Percentiles rank a stretch among this genome's conserved stretches.
Evolutionary conservation across 2,888 invertebrate genomes (phyloP).

Genomic region (Lamellibrachia columna): DNA sequence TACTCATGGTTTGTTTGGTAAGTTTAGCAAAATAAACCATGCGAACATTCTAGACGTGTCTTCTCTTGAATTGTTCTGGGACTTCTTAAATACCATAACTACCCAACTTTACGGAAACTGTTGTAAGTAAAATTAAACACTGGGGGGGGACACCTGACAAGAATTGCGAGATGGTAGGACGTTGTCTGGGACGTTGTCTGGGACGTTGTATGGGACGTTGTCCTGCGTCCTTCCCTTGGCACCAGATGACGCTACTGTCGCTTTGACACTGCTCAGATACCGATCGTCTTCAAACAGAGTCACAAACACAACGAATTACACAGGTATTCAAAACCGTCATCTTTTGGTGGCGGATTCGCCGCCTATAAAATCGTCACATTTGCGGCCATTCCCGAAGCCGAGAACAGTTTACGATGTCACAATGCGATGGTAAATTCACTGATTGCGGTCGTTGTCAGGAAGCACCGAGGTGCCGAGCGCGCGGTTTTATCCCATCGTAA

Average conservation of each 20-base stretch:
- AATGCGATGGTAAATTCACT: slow-evolving; percentile 4
- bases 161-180: no score
- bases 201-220: no score
- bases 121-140: no score
- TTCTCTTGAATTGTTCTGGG: no score
- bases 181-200: no score
- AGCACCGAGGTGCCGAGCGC: background rate
- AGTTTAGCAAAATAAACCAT: no score
- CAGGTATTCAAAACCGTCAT: background rate
- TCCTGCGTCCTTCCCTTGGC: background rate
- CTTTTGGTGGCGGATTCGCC: no score
- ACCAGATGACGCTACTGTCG: background rate
- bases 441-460: background rate
- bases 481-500: slow-evolving; percentile 4
- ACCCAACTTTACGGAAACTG: no score
- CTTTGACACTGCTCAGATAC: background rate
- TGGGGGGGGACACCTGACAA: no score
- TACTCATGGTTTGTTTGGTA: no score
- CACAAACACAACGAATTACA: background rate
- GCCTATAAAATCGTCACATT: background rate
- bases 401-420: background rate
- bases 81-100: no score
- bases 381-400: background rate
- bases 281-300: background rate
- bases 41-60: no score